A percentile compares a stretch with the other conserved stretches of the same genome.
These are phyloP conservation scores for Hirtodrosophila cameraria DNA, from an alignment of 2,888 invertebrate species.

Conservation along the genomic window DNA sequence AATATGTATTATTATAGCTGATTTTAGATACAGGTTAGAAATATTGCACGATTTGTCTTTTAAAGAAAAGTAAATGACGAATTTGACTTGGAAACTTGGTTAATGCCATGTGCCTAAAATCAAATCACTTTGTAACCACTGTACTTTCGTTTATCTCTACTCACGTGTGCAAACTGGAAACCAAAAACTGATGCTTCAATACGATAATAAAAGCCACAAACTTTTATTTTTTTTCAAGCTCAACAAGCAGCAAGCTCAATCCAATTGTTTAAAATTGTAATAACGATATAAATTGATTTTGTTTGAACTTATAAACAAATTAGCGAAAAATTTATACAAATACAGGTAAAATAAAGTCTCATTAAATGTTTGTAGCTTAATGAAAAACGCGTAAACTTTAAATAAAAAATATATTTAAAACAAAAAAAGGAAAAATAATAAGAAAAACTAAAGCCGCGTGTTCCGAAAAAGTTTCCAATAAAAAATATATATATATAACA, in stretches of 20 bases:
- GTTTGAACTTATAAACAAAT: constrained; percentile 57
- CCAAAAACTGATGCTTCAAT: background rate
- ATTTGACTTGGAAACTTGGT: no score
- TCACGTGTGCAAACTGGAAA: constrained; percentile 38
- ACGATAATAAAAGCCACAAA: constrained; percentile 5
- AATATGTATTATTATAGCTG: background rate
- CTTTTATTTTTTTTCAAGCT: background rate
- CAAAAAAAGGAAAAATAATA: constrained; percentile 22
- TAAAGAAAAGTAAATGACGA: background rate
- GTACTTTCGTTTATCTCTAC: constrained; percentile 31
- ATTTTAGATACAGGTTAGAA: background rate
- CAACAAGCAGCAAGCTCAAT: constrained; percentile 1
- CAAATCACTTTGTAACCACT: constrained; percentile 25
- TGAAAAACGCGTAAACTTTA: constrained; percentile 47
- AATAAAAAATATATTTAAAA: constrained; percentile 47
- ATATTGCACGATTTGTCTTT: background rate
- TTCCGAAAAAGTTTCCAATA: constrained; percentile 14
- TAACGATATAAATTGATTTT: constrained; percentile 41
- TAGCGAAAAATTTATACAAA: constrained; percentile 41
- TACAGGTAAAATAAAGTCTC: constrained; percentile 50
- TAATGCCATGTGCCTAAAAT: no score
- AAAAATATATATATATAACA: constrained; percentile 55
- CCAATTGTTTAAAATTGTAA: constrained; percentile 13
- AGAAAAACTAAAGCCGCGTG: constrained; percentile 29
- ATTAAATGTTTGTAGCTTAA: constrained; percentile 45